A percentile compares a stretch with the other conserved stretches of the same genome.
These are phyloP conservation scores for Cheilosia impressa DNA, from an alignment of 2,888 invertebrate genomes.

Conservation along the genomic window DNA sequence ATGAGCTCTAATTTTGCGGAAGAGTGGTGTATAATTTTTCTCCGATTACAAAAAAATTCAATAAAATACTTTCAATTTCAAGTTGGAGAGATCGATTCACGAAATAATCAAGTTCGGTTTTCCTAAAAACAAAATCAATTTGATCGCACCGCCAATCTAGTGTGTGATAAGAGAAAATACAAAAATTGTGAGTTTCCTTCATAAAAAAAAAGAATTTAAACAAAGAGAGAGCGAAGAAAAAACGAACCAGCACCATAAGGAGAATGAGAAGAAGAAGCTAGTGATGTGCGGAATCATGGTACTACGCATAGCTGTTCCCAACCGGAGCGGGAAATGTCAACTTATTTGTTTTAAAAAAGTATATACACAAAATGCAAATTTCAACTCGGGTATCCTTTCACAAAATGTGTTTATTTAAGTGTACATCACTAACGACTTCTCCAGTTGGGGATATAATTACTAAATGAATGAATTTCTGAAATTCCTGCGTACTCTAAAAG, in stretches of 20 bases:
- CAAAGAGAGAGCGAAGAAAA: slow-evolving; percentile 68
- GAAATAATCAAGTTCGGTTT: slow-evolving; percentile 53
- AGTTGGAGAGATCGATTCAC: slow-evolving; percentile 34
- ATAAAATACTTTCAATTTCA: slow-evolving; percentile 56
- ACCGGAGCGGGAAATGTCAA: slow-evolving; percentile 39
- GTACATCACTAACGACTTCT: not conserved
- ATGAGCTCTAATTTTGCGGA: slow-evolving; percentile 74
- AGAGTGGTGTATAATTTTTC: slow-evolving; percentile 71
- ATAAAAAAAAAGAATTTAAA: slow-evolving; percentile 63
- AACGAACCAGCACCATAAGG: slow-evolving; percentile 61
- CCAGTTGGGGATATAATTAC: not conserved
- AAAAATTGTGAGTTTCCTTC: slow-evolving; percentile 71
- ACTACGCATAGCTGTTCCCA: slow-evolving; percentile 44
- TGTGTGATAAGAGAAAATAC: slow-evolving; percentile 62
- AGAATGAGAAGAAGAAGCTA: slow-evolving; percentile 65
- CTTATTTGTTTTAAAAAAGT: slow-evolving; percentile 2
- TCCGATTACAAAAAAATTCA: slow-evolving; percentile 57
- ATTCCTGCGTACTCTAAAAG: slow-evolving; percentile 52
- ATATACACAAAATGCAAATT: not conserved
- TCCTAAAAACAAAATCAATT: slow-evolving; percentile 42
- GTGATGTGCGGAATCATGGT: slow-evolving; percentile 58
- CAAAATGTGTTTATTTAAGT: not conserved
- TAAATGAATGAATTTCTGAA: slow-evolving; percentile 23
- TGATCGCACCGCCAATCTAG: slow-evolving; percentile 55
- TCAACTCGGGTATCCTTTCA: not conserved